These are phyloP conservation scores for Platysteira castanea DNA, from an alignment of 2,113 vertebrate genomes.

Conservation along the genomic window DNA sequence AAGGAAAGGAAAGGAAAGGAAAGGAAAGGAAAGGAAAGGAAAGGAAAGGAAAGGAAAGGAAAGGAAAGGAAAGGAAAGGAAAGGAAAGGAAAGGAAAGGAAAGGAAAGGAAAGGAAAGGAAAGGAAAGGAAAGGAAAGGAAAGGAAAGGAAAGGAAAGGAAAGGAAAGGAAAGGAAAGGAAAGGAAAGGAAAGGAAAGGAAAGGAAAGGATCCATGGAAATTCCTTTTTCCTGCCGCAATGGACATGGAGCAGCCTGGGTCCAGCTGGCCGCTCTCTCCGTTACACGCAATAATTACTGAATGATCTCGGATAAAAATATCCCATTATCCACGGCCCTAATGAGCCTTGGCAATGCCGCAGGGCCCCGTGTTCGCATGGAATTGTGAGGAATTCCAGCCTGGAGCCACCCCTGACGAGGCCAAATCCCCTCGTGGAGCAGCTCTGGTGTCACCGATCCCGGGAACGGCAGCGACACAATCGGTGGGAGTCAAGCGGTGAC, in stretches of 20 bases:
- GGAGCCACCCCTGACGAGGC: neutral
- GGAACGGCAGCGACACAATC: neutral
- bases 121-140: fast-evolving
- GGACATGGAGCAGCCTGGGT: neutral
- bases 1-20: neutral
- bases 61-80: fast-evolving
- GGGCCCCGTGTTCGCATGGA: neutral
- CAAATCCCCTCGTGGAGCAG: neutral
- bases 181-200: too few relatives aligned
- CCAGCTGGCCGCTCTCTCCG: neutral
- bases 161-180: neutral
- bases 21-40: fast-evolving
- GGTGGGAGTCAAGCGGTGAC: neutral
- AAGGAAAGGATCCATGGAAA: fast-evolving
- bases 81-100: neutral
- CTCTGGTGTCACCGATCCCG: neutral
- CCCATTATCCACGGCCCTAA: slow-evolving; percentile 8
- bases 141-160: too few relatives aligned
- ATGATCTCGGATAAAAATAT: slow-evolving; percentile 21
- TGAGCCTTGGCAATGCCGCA: neutral
- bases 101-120: neutral
- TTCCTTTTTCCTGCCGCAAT: neutral
- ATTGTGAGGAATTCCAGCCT: neutral
- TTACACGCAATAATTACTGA: neutral
- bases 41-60: neutral